Conservation (phyloP, 2,113 vertebrate genomes). For the Macrotus californicus region DNA sequence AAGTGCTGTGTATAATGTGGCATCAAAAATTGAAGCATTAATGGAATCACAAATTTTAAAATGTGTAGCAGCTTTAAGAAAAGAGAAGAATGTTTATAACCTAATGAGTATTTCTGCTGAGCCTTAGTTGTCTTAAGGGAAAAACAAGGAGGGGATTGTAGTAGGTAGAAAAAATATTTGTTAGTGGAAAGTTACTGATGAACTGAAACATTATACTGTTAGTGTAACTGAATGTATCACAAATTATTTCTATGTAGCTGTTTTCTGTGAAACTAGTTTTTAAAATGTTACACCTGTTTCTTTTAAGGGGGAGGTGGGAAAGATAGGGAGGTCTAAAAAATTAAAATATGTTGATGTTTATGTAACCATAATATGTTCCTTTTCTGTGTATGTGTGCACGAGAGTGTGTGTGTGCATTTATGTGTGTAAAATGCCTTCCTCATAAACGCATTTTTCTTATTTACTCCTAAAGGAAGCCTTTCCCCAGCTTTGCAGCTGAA, state of each 20-base stretch:
- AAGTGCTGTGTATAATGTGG: neutral
- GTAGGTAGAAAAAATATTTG: neutral
- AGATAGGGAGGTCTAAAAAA: neutral
- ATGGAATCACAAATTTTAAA: conserved; percentile 21
- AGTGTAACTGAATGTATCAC: conserved; percentile 25
- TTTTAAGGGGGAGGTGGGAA: neutral
- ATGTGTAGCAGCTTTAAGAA: neutral
- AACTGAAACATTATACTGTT: conserved; percentile 17
- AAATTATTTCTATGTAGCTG: conserved; percentile 20
- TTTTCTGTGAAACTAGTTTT: conserved; percentile 29
- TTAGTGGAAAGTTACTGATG: conserved; percentile 14
- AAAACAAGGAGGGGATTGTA: neutral
- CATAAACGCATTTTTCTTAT: conserved; percentile 5
- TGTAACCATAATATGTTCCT: neutral
- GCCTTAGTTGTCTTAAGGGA: neutral
- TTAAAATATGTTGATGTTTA: conserved; percentile 42
- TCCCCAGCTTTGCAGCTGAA: conserved; percentile 22
- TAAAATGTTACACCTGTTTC: neutral
- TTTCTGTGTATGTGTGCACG: neutral
- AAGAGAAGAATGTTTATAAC: neutral
- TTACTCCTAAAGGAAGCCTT: conserved; percentile 22
- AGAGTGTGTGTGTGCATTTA: neutral
- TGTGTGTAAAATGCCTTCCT: conserved; percentile 26
- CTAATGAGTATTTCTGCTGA: conserved; percentile 2
- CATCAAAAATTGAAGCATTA: conserved; percentile 8